Base-by-base conservation (phyloP, 2,797 vertebrate genomes). In the Mico argentatus region DNA sequence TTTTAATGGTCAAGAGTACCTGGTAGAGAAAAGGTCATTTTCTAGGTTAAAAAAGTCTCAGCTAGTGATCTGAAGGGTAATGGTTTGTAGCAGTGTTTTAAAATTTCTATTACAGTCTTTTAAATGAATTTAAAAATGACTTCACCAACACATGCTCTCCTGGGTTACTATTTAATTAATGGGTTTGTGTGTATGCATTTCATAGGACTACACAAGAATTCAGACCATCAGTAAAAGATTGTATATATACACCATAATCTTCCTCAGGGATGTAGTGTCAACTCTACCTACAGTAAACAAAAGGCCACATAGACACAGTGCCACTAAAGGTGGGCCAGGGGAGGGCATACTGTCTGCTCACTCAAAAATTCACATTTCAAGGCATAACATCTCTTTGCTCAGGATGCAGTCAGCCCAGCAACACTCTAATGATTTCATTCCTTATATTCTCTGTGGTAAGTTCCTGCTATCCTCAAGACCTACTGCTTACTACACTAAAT, bases 161-260 rank as follows among this genome's bases (percentile, higher is more conserved):
- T 24, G 36, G 46, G 36, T 41, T 64, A 20, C 39, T 72, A 44
- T 61, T 83, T 59, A 46, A n/a, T 77, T 75, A 92, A 67, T 44
- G 36, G 39, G 46, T 64, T 4, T 46, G 67, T 12, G 13, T 70
- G 48, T 52, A 79, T 39, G 22, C n/a, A 27, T 73, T 88, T 85
- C 6, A 0, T 3, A 59, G 41, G 33, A 50, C 33, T 41, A 82
- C 87, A 77, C 61, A 1, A 83, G 90, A 81, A 96, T 57, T 82
- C 91, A 93, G 89, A 83, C 27, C 76, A 61, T 64, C 55, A 27
- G 86, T 87, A 72, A 91, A 96, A 93, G 82, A n/a, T 46, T 59
- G 77, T 52, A 75, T 7, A 81, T 52, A 75, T 9, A 57, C 26
- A 88, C 41, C 88, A 48, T 12, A 19, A 80, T 61, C 48, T 26